Evolutionary conservation across 2,797 vertebrate genomes (phyloP), one percentile per base, ranked within the genome.

Genomic region (Cuniculus paca): DNA sequence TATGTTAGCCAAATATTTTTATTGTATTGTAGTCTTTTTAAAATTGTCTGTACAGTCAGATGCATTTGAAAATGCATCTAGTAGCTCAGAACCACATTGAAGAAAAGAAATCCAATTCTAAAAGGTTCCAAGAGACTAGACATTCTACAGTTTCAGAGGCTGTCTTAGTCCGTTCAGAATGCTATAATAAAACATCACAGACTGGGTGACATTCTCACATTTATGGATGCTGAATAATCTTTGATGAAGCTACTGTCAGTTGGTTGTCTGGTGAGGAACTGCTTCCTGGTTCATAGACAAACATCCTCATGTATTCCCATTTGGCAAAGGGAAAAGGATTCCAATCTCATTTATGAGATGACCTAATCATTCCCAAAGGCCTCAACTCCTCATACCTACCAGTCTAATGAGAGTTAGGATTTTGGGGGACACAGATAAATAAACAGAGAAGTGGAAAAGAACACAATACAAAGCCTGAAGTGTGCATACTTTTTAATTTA

Each of bases 41-140:
- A 93, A 93, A 86, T 83, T 50, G 85, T 72, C 56, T 65, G 1
- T 85, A 54, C 19, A 68, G 85, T 16, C 9, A 79, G 84, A 70
- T 79, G 65, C 58, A 70, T 84, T 93, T 87, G 31, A 94, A 94
- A 90, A 60, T 65, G 90, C 45, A 90, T 9, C 5, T 5, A 68
- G 26, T 45, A 39, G 60, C 31, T 93, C n/a, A 56, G 48, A 96
- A 84, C 63, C 6, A 68, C 24, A n/a, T 81, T 94, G 56, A 91
- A 68, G 48, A 48, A 79, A 91, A 39, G 28, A 82, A 78, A 79
- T 39, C 17, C 7, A 88, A 24, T 77, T 63, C 16, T 78, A 63
- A 13, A 36, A 42, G 54, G 84, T 81, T 5, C 45, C 19, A 85
- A 31, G n/a, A 74, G 19, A 39, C 52, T 84, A 80, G 28, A 52